Conservation (phyloP, 2,888 invertebrate genomes). For the Agriotes lineatus region DNA sequence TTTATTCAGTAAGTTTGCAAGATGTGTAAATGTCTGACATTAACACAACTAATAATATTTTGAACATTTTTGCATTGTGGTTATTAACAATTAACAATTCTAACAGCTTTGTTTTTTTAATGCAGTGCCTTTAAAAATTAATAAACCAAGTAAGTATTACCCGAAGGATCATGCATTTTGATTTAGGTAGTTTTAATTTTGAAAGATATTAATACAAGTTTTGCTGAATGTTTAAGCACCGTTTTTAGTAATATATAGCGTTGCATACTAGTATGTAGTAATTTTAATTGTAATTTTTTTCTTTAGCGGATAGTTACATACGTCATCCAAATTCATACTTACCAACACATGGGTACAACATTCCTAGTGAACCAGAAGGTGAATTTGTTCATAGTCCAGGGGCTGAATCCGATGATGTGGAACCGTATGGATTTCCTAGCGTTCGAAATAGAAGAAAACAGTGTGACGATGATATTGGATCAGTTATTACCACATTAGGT, state of each 20-base stretch:
- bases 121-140: constrained; percentile 72
- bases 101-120: constrained; percentile 55
- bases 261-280: too few species aligned
- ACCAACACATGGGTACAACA: constrained; percentile 74
- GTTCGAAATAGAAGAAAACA: constrained; percentile 65
- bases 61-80: constrained; percentile 8
- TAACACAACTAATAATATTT: constrained; percentile 8
- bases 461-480: constrained; percentile 74
- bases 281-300: constrained; percentile 4
- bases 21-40: constrained; percentile 27
- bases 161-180: constrained; percentile 11
- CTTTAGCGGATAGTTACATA: constrained; percentile 75
- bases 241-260: too few species aligned
- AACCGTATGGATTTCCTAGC: constrained; percentile 68
- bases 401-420: constrained; percentile 66
- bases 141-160: constrained; percentile 67
- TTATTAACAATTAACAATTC: constrained; percentile 36
- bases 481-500: constrained; percentile 78
- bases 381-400: constrained; percentile 67
- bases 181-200: neutral
- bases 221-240: neutral
- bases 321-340: constrained; percentile 88
- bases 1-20: constrained; percentile 40
- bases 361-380: constrained; percentile 75
- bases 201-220: neutral